Conservation (phyloP, 2,113 vertebrate species). For the Urocynchramus pylzowi region DNA sequence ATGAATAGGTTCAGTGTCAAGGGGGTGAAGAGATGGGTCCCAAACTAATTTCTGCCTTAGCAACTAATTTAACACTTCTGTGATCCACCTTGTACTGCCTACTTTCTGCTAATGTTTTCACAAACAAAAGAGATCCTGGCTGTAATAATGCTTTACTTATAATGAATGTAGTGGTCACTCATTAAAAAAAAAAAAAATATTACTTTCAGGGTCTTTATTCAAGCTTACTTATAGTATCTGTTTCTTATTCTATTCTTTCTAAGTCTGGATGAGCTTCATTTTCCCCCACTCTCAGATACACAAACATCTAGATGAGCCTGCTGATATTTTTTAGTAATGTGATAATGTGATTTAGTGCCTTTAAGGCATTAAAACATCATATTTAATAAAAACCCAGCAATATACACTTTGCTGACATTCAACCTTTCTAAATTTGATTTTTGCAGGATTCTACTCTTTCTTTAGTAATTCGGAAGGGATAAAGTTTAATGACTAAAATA, state of each 20-base stretch:
- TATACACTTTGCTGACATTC: not conserved
- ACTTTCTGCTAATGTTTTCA: not conserved
- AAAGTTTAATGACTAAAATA: not conserved
- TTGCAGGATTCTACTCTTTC: not conserved
- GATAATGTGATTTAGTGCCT: not conserved
- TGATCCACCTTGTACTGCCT: not conserved
- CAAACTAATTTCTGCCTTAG: not conserved
- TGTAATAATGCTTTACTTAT: not conserved
- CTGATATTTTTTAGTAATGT: not conserved
- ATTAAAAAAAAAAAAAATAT: not conserved
- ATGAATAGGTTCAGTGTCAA: not conserved
- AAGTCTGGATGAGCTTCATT: not conserved
- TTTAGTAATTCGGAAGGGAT: not conserved
- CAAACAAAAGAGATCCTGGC: not conserved
- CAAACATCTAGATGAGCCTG: not conserved
- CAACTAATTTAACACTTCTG: not conserved
- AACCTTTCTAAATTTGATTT: not conserved
- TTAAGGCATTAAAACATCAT: not conserved
- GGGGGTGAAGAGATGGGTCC: not conserved
- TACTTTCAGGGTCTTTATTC: not conserved
- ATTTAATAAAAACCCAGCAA: not conserved
- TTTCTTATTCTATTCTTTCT: not conserved
- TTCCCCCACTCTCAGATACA: not conserved
- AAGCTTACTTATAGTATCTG: not conserved
- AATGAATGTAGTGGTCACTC: not conserved